Evolutionary conservation across 2,888 invertebrate species (phyloP).

Genomic region (Bembecia ichneumoniformis): DNA sequence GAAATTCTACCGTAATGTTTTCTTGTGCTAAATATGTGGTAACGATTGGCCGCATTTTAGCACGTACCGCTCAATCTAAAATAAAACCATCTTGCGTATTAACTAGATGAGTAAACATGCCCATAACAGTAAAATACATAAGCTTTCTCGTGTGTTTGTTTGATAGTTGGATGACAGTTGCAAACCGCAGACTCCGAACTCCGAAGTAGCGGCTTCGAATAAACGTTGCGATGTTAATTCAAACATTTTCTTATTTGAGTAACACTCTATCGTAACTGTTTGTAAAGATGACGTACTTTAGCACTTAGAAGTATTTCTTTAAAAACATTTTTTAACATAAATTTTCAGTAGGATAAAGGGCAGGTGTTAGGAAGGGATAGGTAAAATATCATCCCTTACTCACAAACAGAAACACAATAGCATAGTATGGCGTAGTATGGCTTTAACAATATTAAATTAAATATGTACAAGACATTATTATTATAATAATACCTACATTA

Average conservation of each 20-base stretch:
- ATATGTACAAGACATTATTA: too few species aligned
- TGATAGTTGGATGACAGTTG: constrained; percentile 15
- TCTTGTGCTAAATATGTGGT: constrained; percentile 46
- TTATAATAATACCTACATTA: too few species aligned
- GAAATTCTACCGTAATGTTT: constrained; percentile 21
- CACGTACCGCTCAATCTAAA: constrained; percentile 51
- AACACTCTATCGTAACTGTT: too few species aligned
- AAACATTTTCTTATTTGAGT: neutral
- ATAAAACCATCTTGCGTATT: constrained; percentile 45
- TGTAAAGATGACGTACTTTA: too few species aligned
- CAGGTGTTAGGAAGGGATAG: too few species aligned
- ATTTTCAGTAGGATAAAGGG: too few species aligned
- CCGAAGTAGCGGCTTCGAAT: neutral
- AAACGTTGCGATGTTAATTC: neutral
- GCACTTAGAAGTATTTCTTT: too few species aligned
- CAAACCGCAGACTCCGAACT: constrained; percentile 19
- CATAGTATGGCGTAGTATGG: too few species aligned
- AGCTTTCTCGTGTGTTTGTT: constrained; percentile 22
- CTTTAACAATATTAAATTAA: too few species aligned
- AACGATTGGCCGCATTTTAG: constrained; percentile 62
- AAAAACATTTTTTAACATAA: too few species aligned
- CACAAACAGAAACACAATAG: too few species aligned
- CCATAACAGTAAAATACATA: constrained; percentile 26
- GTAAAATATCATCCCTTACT: too few species aligned
- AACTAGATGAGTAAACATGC: constrained; percentile 42